phyloP scores from a whole-genome alignment of 1,140 invertebrate species.

The Pogonus chalceus region DNA sequence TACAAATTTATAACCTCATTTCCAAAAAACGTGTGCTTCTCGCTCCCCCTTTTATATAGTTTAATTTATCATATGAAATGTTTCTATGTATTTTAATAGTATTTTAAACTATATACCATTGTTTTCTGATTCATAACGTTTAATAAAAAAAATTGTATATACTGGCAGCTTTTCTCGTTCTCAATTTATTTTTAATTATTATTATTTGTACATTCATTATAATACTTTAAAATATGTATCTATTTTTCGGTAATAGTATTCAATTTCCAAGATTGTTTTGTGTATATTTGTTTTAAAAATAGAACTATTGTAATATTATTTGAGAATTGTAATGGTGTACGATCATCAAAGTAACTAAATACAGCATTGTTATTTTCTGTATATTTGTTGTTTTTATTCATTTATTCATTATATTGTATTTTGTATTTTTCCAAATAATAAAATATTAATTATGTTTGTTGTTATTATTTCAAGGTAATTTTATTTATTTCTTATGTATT shows the following conservation, averaged over 20 bases:
- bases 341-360: conserved; percentile 1
- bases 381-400: conserved; percentile 1
- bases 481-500: not conserved
- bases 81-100: not conserved
- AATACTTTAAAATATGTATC: not conserved
- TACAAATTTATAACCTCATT: not conserved
- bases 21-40: conserved; percentile 3
- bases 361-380: conserved; percentile 7
- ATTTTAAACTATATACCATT: conserved; percentile 1
- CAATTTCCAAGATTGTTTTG: not conserved
- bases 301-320: not conserved
- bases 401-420: not conserved
- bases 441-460: not conserved
- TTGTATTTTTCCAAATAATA: not conserved
- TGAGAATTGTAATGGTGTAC: not conserved
- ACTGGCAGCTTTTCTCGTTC: not conserved
- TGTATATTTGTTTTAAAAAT: not conserved
- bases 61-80: conserved; percentile 2
- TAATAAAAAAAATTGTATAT: not conserved
- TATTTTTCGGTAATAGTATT: not conserved
- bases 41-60: not conserved
- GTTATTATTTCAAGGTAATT: not conserved
- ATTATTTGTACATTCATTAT: not conserved
- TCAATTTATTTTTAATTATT: not conserved
- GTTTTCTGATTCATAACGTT: not conserved